Base-by-base conservation (phyloP, 2,888 invertebrate genomes). In the Trypoxylon attenuatum region DNA sequence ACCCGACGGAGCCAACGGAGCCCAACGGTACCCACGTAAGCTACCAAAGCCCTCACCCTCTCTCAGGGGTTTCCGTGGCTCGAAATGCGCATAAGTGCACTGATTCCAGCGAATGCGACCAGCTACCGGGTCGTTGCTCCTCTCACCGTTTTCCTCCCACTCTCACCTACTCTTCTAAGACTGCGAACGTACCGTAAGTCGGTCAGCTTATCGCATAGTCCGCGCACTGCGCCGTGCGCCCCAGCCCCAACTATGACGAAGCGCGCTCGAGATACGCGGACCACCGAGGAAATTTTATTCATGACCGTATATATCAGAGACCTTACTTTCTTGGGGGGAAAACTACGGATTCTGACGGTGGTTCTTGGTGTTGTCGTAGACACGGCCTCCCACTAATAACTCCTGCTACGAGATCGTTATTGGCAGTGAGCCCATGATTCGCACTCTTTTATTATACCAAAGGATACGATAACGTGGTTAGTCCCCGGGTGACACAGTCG, bases 141-240 rank as follows among this genome's bases (percentile, higher is more conserved):
- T n/a, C n/a, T n/a, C n/a, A n/a, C n/a, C n/a, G n/a, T n/a, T n/a
- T n/a, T n/a, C n/a, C n/a, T n/a, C n/a, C n/a, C n/a, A n/a, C n/a
- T n/a, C n/a, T n/a, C n/a, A n/a, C n/a, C n/a, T n/a, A n/a, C n/a
- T n/a, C n/a, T n/a, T n/a, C n/a, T n/a, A n/a, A n/a, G n/a, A n/a
- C n/a, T n/a, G n/a, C n/a, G n/a, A n/a, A n/a, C n/a, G n/a, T n/a
- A n/a, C n/a, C 29, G 46, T 13, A 42, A 59, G 60, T 60, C 54
- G 43, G 49, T 39, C 60, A 25, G 49, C 38, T 59, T 52, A 53
- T 52, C 52, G 52, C 25, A n/a, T n/a, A n/a, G n/a, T n/a, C n/a
- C 43, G 25, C 5, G 23, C 13, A 13, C 19, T 21, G 25, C 13
- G 29, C 13, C 18, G 16, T 2, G 23, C 4, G 16, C 15, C 27